Evolutionary conservation across 2,888 invertebrate genomes (phyloP).

Genomic region (Calameuta pallipes): DNA sequence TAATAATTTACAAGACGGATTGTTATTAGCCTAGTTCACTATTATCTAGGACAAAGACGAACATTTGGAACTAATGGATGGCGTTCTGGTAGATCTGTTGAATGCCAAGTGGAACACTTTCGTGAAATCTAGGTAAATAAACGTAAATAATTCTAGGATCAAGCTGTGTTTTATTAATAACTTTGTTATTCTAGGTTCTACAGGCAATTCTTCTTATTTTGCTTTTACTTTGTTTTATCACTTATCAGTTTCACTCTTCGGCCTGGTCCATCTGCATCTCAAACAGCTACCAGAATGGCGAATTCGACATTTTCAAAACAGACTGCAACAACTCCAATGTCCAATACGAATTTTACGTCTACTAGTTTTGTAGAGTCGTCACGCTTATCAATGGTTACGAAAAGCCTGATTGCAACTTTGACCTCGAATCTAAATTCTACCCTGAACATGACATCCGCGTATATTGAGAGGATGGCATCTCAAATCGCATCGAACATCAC

Average conservation of each 20-base stretch:
- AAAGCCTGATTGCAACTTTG: conserved; percentile 46
- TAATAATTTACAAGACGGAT: not conserved
- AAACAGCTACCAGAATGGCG: conserved; percentile 18
- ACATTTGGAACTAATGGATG: conserved; percentile 95
- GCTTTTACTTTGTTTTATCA: conserved; percentile 90
- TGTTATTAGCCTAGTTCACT: not conserved
- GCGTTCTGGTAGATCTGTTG: conserved; percentile 90
- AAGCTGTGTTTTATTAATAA: not conserved
- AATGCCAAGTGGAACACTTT: conserved; percentile 99
- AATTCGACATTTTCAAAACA: not conserved
- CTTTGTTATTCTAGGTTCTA: conserved; percentile 78
- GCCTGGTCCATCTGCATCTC: conserved; percentile 75
- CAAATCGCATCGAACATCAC: conserved; percentile 49
- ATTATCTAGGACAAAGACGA: conserved; percentile 86
- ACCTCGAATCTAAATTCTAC: conserved; percentile 28
- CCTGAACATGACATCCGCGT: conserved; percentile 36
- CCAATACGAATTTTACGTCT: not conserved
- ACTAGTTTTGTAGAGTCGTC: conserved; percentile 29
- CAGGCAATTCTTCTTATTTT: conserved; percentile 90
- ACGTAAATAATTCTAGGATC: conserved; percentile 1
- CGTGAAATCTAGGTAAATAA: conserved; percentile 78
- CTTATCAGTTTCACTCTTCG: conserved; percentile 89
- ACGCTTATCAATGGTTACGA: conserved; percentile 41
- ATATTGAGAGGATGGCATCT: conserved; percentile 41
- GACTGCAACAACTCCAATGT: not conserved